Evolutionary conservation across 1,140 invertebrate species (phyloP).

Genomic region (Pseudobourletiella spinata): DNA sequence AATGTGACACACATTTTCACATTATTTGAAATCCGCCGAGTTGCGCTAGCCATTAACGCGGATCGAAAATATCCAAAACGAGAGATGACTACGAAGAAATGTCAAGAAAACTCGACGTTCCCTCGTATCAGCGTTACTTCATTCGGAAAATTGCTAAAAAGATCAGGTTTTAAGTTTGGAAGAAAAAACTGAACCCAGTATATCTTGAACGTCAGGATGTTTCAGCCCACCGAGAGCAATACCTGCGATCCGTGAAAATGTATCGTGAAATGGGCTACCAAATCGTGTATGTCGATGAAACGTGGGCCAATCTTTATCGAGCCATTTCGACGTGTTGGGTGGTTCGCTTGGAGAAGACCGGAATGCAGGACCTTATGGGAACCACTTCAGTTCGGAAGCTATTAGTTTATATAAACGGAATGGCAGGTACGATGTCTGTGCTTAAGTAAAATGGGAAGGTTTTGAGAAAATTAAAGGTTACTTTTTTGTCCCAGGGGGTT

Average conservation of each 20-base stretch:
- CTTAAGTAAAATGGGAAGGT: neutral
- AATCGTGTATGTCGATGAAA: constrained; percentile 12
- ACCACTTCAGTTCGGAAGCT: neutral
- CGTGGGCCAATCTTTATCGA: constrained; percentile 8
- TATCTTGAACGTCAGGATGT: constrained; percentile 17
- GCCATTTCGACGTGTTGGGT: neutral
- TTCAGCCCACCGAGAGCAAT: constrained; percentile 4
- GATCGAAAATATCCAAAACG: constrained; percentile 6
- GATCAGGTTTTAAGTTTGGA: constrained; percentile 4
- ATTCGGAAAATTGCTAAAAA: constrained; percentile 11
- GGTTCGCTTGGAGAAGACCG: neutral
- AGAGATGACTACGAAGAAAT: neutral
- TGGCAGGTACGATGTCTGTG: constrained; percentile 4
- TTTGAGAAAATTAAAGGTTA: neutral
- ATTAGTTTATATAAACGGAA: neutral
- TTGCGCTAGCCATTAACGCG: constrained; percentile 5
- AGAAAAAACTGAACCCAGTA: constrained; percentile 1
- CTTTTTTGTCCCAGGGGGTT: constrained; percentile 5
- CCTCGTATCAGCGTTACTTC: neutral
- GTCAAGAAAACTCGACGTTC: neutral
- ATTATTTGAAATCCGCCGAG: constrained; percentile 5
- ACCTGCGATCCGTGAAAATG: neutral
- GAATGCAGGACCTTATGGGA: neutral
- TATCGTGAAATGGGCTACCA: constrained; percentile 1
- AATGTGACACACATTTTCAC: no score